These are phyloP conservation scores for Fringilla coelebs DNA, from an alignment of 2,797 vertebrate species.

Conservation along the genomic window DNA sequence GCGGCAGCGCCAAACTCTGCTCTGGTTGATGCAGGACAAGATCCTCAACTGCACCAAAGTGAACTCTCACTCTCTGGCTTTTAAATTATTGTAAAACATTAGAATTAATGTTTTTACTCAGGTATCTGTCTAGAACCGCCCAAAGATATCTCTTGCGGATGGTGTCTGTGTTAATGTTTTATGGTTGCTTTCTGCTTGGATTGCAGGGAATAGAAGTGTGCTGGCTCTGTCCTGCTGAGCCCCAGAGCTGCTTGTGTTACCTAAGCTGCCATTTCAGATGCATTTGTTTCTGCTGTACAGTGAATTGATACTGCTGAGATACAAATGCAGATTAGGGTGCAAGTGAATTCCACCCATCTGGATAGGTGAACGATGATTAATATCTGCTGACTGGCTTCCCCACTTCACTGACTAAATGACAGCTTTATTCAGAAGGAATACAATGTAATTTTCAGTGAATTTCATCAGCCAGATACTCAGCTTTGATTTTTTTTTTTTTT, in stretches of 20 bases:
- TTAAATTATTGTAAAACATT: neutral
- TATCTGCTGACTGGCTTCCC: conserved; percentile 51
- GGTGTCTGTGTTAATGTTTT: neutral
- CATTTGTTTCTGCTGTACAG: conserved; percentile 7
- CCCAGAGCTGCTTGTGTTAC: neutral
- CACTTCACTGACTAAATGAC: conserved; percentile 2
- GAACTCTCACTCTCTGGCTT: neutral
- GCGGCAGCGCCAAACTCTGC: neutral
- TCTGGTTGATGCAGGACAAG: neutral
- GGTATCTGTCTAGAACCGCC: neutral
- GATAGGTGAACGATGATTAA: conserved; percentile 3
- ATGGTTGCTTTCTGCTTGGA: neutral
- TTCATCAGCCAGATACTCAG: neutral
- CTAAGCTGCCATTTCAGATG: neutral
- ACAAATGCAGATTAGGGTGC: conserved; percentile 21
- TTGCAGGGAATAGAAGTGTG: neutral
- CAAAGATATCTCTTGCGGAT: neutral
- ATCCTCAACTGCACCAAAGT: neutral
- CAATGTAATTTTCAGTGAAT: conserved; percentile 20
- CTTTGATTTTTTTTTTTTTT: conserved; percentile 4
- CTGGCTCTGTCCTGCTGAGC: neutral
- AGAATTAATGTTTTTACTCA: neutral
- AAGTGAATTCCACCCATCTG: conserved; percentile 13
- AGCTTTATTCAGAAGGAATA: neutral
- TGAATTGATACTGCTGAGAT: conserved; percentile 31